Evolutionary conservation across 2,888 invertebrate genomes (phyloP).

Genomic region (Smittia aterrima): DNA sequence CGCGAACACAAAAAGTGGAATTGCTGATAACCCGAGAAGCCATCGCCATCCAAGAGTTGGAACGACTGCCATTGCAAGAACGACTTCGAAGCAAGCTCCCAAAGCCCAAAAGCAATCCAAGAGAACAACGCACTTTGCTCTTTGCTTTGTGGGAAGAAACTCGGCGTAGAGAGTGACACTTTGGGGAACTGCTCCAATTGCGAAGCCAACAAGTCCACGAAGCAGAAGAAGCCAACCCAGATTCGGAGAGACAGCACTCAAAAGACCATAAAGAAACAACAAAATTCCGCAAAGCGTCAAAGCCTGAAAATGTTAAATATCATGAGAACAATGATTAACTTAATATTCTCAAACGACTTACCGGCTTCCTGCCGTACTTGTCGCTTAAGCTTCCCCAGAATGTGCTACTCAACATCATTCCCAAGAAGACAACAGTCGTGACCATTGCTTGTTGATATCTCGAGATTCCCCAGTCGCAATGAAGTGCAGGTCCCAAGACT

Average conservation of each 20-base stretch:
- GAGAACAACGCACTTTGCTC: conserved; percentile 92
- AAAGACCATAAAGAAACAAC: conserved; percentile 84
- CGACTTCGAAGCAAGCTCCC: conserved; percentile 90
- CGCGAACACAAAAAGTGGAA: conserved; percentile 82
- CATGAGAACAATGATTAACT: conserved; percentile 42
- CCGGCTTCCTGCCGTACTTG: conserved; percentile 84
- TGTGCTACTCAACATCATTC: conserved; percentile 96
- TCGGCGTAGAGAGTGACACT: conserved; percentile 95
- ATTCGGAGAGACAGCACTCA: conserved; percentile 88
- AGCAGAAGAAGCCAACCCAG: conserved; percentile 87
- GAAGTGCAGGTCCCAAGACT: conserved; percentile 87
- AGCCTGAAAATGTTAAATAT: conserved; percentile 70
- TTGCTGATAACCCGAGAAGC: conserved; percentile 85
- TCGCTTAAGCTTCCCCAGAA: conserved; percentile 96
- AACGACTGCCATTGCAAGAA: conserved; percentile 86
- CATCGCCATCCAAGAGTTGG: conserved; percentile 89
- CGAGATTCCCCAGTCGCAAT: conserved; percentile 88
- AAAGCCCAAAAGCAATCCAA: conserved; percentile 97
- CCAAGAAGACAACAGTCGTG: conserved; percentile 90
- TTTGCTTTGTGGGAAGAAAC: conserved; percentile 88
- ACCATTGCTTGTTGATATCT: conserved; percentile 89
- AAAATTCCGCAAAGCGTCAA: conserved; percentile 85
- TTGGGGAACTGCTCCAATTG: conserved; percentile 95
- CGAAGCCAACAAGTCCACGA: conserved; percentile 91
- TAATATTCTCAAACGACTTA: conserved; percentile 49